Evolutionary conservation across 2,797 vertebrate species (phyloP).

Genomic region (Tachyglossus aculeatus): DNA sequence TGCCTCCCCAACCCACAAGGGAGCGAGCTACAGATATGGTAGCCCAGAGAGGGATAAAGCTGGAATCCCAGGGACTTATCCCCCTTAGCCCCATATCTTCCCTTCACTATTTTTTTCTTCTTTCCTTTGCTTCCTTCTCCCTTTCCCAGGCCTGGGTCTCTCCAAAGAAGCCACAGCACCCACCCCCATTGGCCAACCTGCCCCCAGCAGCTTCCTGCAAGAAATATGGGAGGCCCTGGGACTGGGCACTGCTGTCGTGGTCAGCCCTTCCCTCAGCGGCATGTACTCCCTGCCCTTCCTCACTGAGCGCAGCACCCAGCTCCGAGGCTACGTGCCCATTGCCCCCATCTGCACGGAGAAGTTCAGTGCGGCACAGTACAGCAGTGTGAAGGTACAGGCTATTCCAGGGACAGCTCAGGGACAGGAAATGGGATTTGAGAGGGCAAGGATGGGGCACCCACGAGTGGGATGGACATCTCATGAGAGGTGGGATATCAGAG

Average conservation of each 20-base stretch:
- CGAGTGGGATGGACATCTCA: too few relatives aligned
- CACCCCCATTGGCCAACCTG: conserved; percentile 77
- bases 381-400: conserved; percentile 80
- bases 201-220: conserved; percentile 82
- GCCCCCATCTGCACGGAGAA: conserved; percentile 97
- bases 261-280: conserved; percentile 95
- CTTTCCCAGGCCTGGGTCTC: conserved; percentile 82
- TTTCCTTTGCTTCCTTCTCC: background rate
- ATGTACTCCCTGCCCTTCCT: conserved; percentile 96
- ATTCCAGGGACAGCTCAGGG: too few relatives aligned
- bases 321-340: conserved; percentile 88
- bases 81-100: background rate
- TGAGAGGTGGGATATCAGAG: too few relatives aligned
- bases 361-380: conserved; percentile 82
- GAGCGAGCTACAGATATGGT: too few relatives aligned
- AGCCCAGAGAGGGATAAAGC: too few relatives aligned
- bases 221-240: conserved; percentile 81
- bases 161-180: conserved; percentile 83
- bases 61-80: too few relatives aligned
- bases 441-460: background rate
- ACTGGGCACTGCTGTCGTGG: conserved; percentile 81
- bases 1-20: too few relatives aligned
- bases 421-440: too few relatives aligned
- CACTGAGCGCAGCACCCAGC: conserved; percentile 76
- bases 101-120: background rate